Evolutionary conservation across 2,797 vertebrate genomes (phyloP), one percentile per base, ranked within the genome.

Genomic region (Rachycentron canadum): DNA sequence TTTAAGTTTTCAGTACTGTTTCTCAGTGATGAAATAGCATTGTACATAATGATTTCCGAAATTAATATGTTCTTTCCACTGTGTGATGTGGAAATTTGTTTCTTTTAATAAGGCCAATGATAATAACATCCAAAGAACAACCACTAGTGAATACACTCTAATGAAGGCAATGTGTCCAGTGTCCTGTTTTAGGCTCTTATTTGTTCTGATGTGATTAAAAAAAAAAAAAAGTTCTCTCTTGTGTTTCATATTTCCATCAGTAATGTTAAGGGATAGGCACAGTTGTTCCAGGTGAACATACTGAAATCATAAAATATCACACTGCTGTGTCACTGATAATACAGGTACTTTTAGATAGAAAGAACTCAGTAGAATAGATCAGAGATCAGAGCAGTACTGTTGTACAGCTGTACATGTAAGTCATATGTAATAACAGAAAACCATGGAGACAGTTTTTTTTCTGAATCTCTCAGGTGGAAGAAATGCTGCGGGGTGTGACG

Each of bases 21-120:
- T 80, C 62, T 68, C 25, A 3, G 43, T 72, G 40, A 69, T 67
- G 34, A 83, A 69, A 21, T 59, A 76, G 40, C 32, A 59, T 1
- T 67, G 28, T 21, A 49, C 47, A 19, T 81, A 83, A 82, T 79
- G 60, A 85, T 43, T 13, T 28, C 25, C 13, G n/a, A 82, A 86
- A 83, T 83, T 83, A 85, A 82, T 73, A 30, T n/a, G 19, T 62
- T 71, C 5, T 64, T 69, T 76, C 55, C 50, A 64, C n/a, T 57
- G 68, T 79, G 30, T 78, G 36, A 82, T 75, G 71, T 36, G 41
- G 49, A 76, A 76, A n/a, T 82, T 36, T 55, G 59, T 89, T 83
- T 86, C 58, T 78, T 32, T 56, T 43, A 28, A n/a, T 78, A 62
- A 77, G 61, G 55, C 57, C 64, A 69, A n/a, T 72, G 63, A 76